Base-by-base conservation (phyloP, 2,113 vertebrate species). In the Oplegnathus fasciatus region DNA sequence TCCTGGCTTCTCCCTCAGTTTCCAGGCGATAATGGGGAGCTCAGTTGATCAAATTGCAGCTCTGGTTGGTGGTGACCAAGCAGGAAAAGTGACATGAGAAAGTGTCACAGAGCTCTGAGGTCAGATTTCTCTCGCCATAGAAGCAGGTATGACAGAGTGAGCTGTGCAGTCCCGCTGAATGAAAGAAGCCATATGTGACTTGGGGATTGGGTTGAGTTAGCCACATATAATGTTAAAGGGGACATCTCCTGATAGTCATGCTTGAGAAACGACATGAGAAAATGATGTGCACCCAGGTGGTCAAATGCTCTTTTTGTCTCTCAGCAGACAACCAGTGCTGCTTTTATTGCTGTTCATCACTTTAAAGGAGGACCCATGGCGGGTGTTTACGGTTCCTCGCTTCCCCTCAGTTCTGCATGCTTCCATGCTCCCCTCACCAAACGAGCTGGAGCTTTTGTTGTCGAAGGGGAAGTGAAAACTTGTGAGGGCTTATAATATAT, bases 361-460 rank as follows among this genome's bases (percentile, higher is more conserved):
- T 91, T 94, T 94, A 88, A 92, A 94, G 89, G 78, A 87, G 91
- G 89, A 94, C 86, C 91, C 93, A 93, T 92, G 91, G 90, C 91
- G 94, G 92, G 94, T 93, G 94, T 95, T 95, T 94, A 95, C 88
- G 92, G 91, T 91, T 93, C 92, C 93, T 91, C 82, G 93, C 93
- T 80, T 93, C 88, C 82, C 69, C 89, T 64, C 72, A 67, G 75
- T 92, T 82, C 88, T 82, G 80, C 90, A 85, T 85, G 90, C 90
- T 82, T 92, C 92, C 85, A 77, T 60, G 75, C 91, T 78, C 80
- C 89, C 81, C 74, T 85, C 58, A 13, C 78, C 90, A 86, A 82
- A 82, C 58, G 75, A 89, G 74, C 68, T 9, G 34, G 50, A 75
- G 84, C 85, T 87, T 91, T 92, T 88, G 85, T 88, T 88, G 84